phyloP scores from a whole-genome alignment of 2,113 vertebrate genomes.

The Xiphias gladius region DNA sequence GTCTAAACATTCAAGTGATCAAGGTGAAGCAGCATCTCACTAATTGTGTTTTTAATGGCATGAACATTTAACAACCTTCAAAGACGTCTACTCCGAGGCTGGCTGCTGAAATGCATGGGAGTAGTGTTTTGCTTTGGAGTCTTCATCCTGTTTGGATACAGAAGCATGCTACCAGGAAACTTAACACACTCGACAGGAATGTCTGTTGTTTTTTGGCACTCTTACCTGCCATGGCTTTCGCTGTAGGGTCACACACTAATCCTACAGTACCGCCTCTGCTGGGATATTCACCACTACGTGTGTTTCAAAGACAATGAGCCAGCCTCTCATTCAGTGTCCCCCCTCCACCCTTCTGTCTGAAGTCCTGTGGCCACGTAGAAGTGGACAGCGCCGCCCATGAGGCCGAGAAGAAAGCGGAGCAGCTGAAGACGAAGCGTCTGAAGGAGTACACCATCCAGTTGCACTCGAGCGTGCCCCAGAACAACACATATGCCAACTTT shows the following conservation, averaged over 20 bases:
- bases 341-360: slow-evolving; percentile 87
- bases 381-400: slow-evolving; percentile 80
- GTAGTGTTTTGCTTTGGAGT: slow-evolving; percentile 60
- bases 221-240: slow-evolving; percentile 60
- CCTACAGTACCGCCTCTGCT: slow-evolving; percentile 44
- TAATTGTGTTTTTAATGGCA: slow-evolving; percentile 44
- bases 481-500: slow-evolving; percentile 91
- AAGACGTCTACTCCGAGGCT: slow-evolving; percentile 27
- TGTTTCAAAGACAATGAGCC: slow-evolving; percentile 64
- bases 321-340: slow-evolving; percentile 79
- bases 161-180: slow-evolving; percentile 65
- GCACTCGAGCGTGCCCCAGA: slow-evolving; percentile 90
- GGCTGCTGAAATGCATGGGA: slow-evolving; percentile 59
- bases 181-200: slow-evolving; percentile 64
- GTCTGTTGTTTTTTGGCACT: slow-evolving; percentile 65
- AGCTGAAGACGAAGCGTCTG: slow-evolving; percentile 89
- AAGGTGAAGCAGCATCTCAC: slow-evolving; percentile 13
- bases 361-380: slow-evolving; percentile 83
- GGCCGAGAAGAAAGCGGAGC: slow-evolving; percentile 81
- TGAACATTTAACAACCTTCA: slow-evolving; percentile 50
- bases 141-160: slow-evolving; percentile 64
- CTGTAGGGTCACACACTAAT: slow-evolving; percentile 75
- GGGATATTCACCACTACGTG: slow-evolving; percentile 46
- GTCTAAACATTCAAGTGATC: slow-evolving; percentile 1
- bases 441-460: slow-evolving; percentile 93